Percentiles rank a stretch among this genome's conserved stretches.
These are phyloP conservation scores for Wasmannia auropunctata DNA, from an alignment of 1,140 invertebrate species.

Conservation along the genomic window DNA sequence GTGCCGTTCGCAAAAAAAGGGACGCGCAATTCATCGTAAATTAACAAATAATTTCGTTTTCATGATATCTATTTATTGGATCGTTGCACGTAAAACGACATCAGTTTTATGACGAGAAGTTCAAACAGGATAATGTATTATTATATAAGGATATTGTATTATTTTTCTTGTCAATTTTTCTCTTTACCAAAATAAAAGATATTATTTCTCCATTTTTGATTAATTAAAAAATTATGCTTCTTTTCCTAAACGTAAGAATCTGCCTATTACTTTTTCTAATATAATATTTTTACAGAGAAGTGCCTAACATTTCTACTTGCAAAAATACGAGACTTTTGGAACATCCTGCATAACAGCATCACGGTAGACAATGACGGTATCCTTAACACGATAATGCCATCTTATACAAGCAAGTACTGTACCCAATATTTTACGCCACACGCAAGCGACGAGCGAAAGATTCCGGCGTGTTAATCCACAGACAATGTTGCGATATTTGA, in stretches of 20 bases:
- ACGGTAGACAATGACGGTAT: conserved; percentile 8
- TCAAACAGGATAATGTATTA: neutral
- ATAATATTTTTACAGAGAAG: neutral
- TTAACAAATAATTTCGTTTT: conserved; percentile 16
- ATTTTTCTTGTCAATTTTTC: neutral
- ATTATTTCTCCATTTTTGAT: neutral
- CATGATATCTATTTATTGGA: neutral
- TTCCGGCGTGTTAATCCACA: conserved; percentile 5
- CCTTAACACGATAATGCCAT: conserved; percentile 23
- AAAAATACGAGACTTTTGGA: neutral
- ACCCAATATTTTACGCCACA: conserved; percentile 18
- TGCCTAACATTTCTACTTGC: neutral
- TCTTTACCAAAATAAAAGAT: neutral
- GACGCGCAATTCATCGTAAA: neutral
- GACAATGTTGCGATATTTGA: conserved; percentile 45
- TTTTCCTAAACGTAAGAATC: neutral
- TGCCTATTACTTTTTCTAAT: neutral
- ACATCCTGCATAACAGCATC: neutral
- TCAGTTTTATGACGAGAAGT: neutral
- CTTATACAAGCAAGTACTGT: neutral
- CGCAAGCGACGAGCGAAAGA: conserved; percentile 12
- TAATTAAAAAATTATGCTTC: neutral
- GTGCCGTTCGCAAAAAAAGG: conserved; percentile 16
- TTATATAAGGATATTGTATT: neutral
- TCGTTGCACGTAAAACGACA: neutral